Base-by-base conservation (phyloP, 2,888 invertebrate species). In the Luperina testacea region DNA sequence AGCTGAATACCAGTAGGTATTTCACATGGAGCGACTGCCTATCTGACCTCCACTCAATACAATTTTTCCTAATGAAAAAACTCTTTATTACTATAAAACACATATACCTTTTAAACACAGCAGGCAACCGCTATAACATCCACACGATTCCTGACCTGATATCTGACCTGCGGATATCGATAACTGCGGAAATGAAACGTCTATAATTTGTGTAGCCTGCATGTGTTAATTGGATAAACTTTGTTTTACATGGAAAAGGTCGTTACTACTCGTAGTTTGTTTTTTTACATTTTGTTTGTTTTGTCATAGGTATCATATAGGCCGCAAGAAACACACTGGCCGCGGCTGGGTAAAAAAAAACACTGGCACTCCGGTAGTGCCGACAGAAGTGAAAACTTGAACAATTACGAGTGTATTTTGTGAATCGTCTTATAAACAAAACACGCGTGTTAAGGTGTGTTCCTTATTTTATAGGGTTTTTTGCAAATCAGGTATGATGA, bases 171-270 rank as follows among this genome's bases (percentile, higher is more conserved):
- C 11, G 13, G 42, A 51, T 59, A 68, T 20, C 78, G 71, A 74
- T 79, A 76, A 24, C 42, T 74, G 42, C 20, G 20, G 61, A 67
- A 85, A 79, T 75, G 20, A 27, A 57, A 57, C 11, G 27, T 51
- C 61, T 53, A 57, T 79, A 68, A 79, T 80, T 67, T 81, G 69
- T 72, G 65, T 68, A 32, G 48, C 53, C 67, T 20, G 63, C 67
- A 68, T 32, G 51, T 76, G 82, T 85, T 79, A 69, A 74, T 76
- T 69, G 68, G 24, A 79, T 79, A 82, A 83, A 85, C 85, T 70
- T 57, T 64, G 64, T 74, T 76, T 76, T 59, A 77, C 42, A 71
- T 65, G 59, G 59, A 64, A 67, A 85, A 72, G 53, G 69, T 11
- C 38, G 57, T 13, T n/a, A 65, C 38, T 57, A n/a, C n/a, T n/a